These are phyloP conservation scores for Pogonophryne albipinna DNA, from an alignment of 2,797 vertebrate species.

Conservation along the genomic window DNA sequence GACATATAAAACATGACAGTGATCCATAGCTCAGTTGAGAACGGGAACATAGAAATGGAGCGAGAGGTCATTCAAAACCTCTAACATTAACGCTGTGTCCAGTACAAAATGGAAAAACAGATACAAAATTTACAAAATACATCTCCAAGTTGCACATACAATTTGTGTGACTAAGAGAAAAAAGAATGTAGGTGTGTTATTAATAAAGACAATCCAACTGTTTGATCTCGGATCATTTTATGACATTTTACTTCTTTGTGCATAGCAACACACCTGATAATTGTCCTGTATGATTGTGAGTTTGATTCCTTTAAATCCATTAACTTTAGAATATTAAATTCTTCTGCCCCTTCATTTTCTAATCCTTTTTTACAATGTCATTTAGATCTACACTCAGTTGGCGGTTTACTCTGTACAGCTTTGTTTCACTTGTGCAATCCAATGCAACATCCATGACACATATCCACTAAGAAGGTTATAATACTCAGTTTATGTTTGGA, in stretches of 20 bases:
- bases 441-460: neutral
- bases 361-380: neutral
- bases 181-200: neutral
- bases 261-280: neutral
- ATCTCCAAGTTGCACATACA: neutral
- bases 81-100: neutral
- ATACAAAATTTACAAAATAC: no score
- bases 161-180: neutral
- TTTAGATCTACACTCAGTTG: neutral
- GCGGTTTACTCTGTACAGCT: neutral
- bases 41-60: neutral
- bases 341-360: neutral
- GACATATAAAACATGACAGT: neutral
- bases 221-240: neutral
- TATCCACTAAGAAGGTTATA: neutral
- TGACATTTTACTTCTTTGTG: neutral
- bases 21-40: neutral
- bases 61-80: neutral
- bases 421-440: neutral
- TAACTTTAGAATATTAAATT: neutral
- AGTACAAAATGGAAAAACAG: neutral
- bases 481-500: neutral
- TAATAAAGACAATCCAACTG: neutral
- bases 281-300: neutral
- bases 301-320: neutral